A percentile compares a stretch with the other conserved stretches of the same genome.
Conservation (phyloP, 2,888 invertebrate genomes). For the Chydorus sphaericus region DNA sequence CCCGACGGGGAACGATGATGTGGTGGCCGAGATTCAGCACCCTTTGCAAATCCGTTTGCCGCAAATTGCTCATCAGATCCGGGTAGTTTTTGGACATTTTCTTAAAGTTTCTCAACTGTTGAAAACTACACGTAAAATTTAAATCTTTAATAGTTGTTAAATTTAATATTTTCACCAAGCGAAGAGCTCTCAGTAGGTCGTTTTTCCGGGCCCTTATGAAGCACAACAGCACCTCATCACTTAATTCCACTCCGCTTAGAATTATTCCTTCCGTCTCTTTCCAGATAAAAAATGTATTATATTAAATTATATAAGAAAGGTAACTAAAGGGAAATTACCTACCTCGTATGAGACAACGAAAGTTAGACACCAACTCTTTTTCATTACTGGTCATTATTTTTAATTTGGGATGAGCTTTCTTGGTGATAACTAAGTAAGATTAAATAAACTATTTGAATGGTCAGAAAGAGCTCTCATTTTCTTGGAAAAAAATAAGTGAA, state of each 20-base stretch:
- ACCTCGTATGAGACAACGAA: not conserved
- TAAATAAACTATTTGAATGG: too few species aligned
- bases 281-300: too few species aligned
- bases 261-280: too few species aligned
- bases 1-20: slow-evolving; percentile 53
- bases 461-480: too few species aligned
- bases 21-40: slow-evolving; percentile 63
- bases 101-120: slow-evolving; percentile 10
- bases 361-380: too few species aligned
- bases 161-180: slow-evolving; percentile 41
- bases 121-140: not conserved
- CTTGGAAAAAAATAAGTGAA: too few species aligned
- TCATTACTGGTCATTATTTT: too few species aligned
- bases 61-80: slow-evolving; percentile 1
- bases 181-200: slow-evolving; percentile 68
- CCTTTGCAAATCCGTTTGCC: slow-evolving; percentile 30
- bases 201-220: slow-evolving; percentile 78
- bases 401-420: too few species aligned
- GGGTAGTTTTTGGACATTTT: not conserved
- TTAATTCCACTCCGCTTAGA: too few species aligned
- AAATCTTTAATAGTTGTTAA: not conserved
- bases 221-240: slow-evolving; percentile 56
- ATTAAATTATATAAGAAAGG: not conserved
- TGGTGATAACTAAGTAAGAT: too few species aligned
- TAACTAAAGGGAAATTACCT: not conserved